Base-by-base conservation (phyloP, 2,113 vertebrate species). In the Antennarius striatus region DNA sequence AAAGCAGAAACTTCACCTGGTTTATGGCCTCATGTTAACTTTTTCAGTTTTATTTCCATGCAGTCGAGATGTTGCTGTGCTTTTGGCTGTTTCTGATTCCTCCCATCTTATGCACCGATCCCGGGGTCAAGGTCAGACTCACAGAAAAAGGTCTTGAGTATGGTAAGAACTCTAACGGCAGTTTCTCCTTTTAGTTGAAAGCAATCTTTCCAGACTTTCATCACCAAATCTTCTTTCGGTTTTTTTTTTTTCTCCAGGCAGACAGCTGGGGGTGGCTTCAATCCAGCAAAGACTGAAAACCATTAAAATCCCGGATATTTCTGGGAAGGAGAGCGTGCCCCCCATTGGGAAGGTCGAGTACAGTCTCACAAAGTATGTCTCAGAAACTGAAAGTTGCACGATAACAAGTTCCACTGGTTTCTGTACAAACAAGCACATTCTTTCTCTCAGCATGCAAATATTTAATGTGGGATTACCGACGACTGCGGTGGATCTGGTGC, bases 131-230 rank as follows among this genome's bases (percentile, higher is more conserved):
- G 65, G 85, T 91, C 71, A 85, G 66, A 65, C 63, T 93, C 7
- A 92, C 91, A 17, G 32, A 84, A 49, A 91, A 91, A 51, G 92
- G 88, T 30, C 71, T 93, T 36, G 91, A 93, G 42, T 93, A 92
- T 70, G 90, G 92, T 94, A 76, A 51, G 40, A n/a, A 39, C 15
- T 43, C 15, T 5, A 4, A 15, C 61, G 42, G 5, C 45, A 11
- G 3, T 8, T 4, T 52, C 3, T 1, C 43, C 32, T n/a, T 12
- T 17, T 13, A 7, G 11, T 12, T 32, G 6, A 10, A 36, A 42
- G 15, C 0, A 4, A 9, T 42, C 3, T 15, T 10, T 43, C 36
- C 15, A 6, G 12, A 51, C 4, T 36, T 58, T 62, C 3, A 11
- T 56, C 3, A 52, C 48, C 5, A 9, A 3, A 28, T 28, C 13